Evolutionary conservation across 2,113 vertebrate genomes (phyloP), one percentile per base, ranked within the genome.

Genomic region (Xiphorhynchus elegans): DNA sequence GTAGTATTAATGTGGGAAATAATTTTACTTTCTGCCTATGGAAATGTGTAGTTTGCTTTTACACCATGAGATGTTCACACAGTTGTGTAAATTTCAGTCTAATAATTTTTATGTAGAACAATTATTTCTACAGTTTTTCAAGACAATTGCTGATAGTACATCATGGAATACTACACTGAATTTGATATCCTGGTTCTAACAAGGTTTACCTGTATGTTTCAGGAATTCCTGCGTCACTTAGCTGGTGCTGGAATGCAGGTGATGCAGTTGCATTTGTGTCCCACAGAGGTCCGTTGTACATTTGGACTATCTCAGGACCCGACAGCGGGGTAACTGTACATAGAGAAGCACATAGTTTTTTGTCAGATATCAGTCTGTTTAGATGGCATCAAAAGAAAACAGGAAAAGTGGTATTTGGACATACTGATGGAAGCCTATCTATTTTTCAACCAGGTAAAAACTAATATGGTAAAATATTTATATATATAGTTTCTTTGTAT

Each of bases 381-480:
- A 97, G 99, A 72, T 99, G 99, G 99, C 99, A 99, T 79, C 98
- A 99, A 5, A 97, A 97, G 67, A 99, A 98, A 95, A 99, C 98
- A 95, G 99, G 99, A n/a, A 99, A 99, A 77, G 97, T 99, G 72
- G 98, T 98, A 28, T 99, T 99, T 89, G 99, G 99, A 46, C 99
- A 99, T 96, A 98, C 98, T 10, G 99, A 99, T 82, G 99, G 99
- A 53, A 99, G 99, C 94, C 97, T 99, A 18, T 99, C 99, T 21
- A 91, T 99, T 94, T 99, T 99, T 93, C 99, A 99, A 74, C 98
- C 99, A 97, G 99, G 99, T 99, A 97, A 97, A 95, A 89, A 58
- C 44, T 37, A 52, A 46, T 60, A 39, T 3, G 28, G 6, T 83
- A 26, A 69, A 47, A 20, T 89, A 46, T 31, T 33, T 50, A 20